Percentiles rank a stretch among this genome's conserved stretches.
phyloP scores from a whole-genome alignment of 2,888 invertebrate genomes.

The Mimumesa dahlbomi region DNA sequence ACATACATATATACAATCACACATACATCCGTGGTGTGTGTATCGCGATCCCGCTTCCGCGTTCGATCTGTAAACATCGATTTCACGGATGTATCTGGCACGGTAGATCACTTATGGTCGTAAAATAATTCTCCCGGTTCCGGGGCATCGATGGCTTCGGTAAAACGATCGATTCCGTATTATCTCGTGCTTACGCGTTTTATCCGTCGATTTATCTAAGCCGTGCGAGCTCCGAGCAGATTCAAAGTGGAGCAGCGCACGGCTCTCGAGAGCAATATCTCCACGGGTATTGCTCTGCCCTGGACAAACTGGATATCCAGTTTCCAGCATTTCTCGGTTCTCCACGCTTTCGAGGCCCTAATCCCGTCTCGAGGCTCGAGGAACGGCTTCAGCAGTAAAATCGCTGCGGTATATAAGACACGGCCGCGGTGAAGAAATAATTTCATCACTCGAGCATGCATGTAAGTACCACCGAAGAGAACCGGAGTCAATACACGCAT shows the following conservation, averaged over 20 bases:
- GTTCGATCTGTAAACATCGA: conserved; percentile 26
- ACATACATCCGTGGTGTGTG: too few relatives aligned
- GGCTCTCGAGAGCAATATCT: conserved; percentile 53
- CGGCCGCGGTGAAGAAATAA: conserved; percentile 49
- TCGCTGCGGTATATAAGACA: conserved; percentile 31
- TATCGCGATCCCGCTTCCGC: conserved; percentile 30
- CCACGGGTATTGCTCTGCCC: conserved; percentile 63
- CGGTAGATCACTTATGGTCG: conserved; percentile 32
- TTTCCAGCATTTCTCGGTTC: conserved; percentile 68
- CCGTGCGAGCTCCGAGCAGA: conserved; percentile 40
- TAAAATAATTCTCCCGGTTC: conserved; percentile 43
- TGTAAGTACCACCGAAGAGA: conserved; percentile 1
- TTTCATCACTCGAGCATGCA: conserved; percentile 39
- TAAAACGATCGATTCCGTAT: conserved; percentile 57
- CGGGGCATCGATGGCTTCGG: conserved; percentile 20
- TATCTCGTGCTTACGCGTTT: conserved; percentile 52
- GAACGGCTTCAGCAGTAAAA: conserved; percentile 49
- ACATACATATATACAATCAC: too few relatives aligned
- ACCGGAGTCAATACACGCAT: too few relatives aligned
- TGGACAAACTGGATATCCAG: conserved; percentile 68
- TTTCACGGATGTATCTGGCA: conserved; percentile 17
- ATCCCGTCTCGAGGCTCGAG: conserved; percentile 47
- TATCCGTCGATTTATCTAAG: conserved; percentile 62
- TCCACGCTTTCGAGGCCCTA: conserved; percentile 64
- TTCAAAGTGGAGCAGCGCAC: conserved; percentile 61